Evolutionary conservation across 2,888 invertebrate genomes (phyloP), one percentile per base, ranked within the genome.

Genomic region (Sepiola atlantica): DNA sequence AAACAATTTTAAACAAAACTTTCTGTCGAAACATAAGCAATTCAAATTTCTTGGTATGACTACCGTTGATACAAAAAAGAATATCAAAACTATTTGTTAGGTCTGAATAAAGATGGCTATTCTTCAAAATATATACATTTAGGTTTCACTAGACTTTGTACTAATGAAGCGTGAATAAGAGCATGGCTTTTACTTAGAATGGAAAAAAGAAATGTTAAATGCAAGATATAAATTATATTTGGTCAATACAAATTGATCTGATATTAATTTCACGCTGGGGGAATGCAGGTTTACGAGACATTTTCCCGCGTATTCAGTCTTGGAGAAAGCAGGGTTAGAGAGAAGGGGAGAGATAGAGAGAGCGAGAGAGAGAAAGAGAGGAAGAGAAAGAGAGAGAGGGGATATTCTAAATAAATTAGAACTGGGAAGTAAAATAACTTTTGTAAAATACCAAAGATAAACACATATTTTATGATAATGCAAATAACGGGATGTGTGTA

Each of bases 241-340:
- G n/a, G 77, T 32, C n/a, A 77, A 77, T n/a, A n/a, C 14, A 1
- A n/a, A 77, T 77, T 77, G n/a, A 14, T 77, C 2, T n/a, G 4
- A 18, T n/a, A 77, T 77, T 77, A 77, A 77, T 77, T 77, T 77
- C 77, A 77, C 77, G 77, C 77, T 77, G n/a, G n/a, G n/a, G n/a
- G 14, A n/a, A 18, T n/a, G n/a, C 77, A 77, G 0, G 32, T 77
- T 77, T 77, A n/a, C n/a, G n/a, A 32, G n/a, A 77, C 16, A 77
- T n/a, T 8, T n/a, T 77, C n/a, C 12, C 28, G 28, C 77, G 0
- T 6, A 77, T 24, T 6, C 0, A 28, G 12, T 24, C n/a, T 28
- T 77, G 77, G 77, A 28, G n/a, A 77, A 77, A 77, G n/a, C 32
- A 18, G n/a, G 6, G 2, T 4, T 16, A n/a, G 10, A 77, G 0